Base-by-base conservation (phyloP, 2,888 invertebrate genomes). In the Scotopteryx bipunctaria region DNA sequence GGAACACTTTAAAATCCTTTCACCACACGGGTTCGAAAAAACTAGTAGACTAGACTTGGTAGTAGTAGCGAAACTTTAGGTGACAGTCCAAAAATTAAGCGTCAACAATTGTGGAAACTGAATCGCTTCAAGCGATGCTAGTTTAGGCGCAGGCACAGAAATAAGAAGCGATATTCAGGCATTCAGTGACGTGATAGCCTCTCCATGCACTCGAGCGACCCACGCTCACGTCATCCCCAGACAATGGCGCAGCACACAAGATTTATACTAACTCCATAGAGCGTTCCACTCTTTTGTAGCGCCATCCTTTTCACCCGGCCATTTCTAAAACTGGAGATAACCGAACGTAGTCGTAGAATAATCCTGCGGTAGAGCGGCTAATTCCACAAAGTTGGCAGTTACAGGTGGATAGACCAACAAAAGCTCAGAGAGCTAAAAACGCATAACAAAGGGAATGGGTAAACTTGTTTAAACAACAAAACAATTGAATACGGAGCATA, bases 181-280 rank as follows among this genome's bases (percentile, higher is more conserved):
- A 49, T 41, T 51, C 47, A 32, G 41, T 40, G 46, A 35, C 46
- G 33, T 23, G 43, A 35, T 47, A 11, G 2, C 35, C 31, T 19
- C 14, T 35, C 23, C 45, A 14, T 23, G 19, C 14, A 31, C 35
- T 48, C 25, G 3, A 32, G 33, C 32, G 16, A 8, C 31, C 49
- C 21, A 46, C 52, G 33, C 29, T 33, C 35, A 9, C n/a, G 33
- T 50, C 46, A 48, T 17, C 35, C 29, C n/a, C 48, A 46, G 38
- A 55, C 48, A 54, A 51, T 45, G 21, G 41, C 27, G 11, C 15
- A 33, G 32, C 25, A 15, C 35, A 38, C 33, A 19, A 42, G 21
- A 33, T 53, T 44, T 46, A 43, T 36, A 33, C 36, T 17, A 40
- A 40, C 47, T 40, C n/a, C 9, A 27, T 27, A 35, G 33, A 21